Percentiles rank a stretch among this genome's conserved stretches.
Evolutionary conservation across 1,140 invertebrate genomes (phyloP).

Genomic region (Scaptomyza montana): DNA sequence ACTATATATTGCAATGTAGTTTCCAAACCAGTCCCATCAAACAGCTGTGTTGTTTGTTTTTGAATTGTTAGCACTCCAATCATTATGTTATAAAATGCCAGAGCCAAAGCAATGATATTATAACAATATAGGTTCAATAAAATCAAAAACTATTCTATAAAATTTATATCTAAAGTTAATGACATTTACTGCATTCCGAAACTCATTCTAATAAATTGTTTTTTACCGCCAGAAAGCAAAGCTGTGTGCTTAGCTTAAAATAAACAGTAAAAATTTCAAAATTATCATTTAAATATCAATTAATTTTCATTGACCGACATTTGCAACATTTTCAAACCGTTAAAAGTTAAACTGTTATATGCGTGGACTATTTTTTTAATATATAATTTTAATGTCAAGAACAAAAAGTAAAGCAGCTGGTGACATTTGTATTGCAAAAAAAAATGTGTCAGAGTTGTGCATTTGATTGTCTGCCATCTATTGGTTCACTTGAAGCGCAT

Average conservation of each 20-base stretch:
- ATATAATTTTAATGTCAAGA: neutral
- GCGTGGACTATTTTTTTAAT: no score
- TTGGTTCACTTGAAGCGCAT: slow-evolving; percentile 53
- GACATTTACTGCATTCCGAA: neutral
- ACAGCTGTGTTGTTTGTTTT: neutral
- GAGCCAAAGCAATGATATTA: no score
- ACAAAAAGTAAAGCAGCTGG: slow-evolving; percentile 13
- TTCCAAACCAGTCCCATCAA: neutral
- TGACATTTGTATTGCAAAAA: slow-evolving; percentile 59
- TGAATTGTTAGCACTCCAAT: neutral
- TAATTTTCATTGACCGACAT: slow-evolving; percentile 59
- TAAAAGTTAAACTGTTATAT: no score
- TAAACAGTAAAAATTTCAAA: slow-evolving; percentile 52
- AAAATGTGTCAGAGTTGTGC: slow-evolving; percentile 40
- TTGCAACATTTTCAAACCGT: slow-evolving; percentile 10
- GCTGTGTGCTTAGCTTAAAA: slow-evolving; percentile 41
- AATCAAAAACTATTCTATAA: neutral
- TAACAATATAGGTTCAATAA: no score
- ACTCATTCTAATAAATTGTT: slow-evolving; percentile 1
- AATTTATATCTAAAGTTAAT: neutral
- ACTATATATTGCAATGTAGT: slow-evolving; percentile 8
- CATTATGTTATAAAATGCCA: neutral
- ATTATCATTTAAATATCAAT: slow-evolving; percentile 73
- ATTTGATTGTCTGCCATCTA: slow-evolving; percentile 50
- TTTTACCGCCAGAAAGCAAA: neutral